Conservation (phyloP, 2,797 vertebrate genomes). For the Pangasius krempfi region DNA sequence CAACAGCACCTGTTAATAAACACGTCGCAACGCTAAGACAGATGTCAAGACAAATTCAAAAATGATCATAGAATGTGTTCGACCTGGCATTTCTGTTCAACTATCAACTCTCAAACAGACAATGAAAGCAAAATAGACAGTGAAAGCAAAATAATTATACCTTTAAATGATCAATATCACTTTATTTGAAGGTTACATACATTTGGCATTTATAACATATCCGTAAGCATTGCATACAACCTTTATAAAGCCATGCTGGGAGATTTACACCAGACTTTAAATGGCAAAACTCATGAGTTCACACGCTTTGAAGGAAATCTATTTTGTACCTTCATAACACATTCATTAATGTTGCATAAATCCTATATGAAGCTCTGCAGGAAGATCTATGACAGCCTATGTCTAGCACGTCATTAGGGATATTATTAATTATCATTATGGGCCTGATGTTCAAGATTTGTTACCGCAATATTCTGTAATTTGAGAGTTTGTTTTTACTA, state of each 20-base stretch:
- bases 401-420: not conserved
- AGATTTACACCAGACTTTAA: not conserved
- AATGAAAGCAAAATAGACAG: not conserved
- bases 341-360: not conserved
- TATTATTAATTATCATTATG: not conserved
- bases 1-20: constrained; percentile 64
- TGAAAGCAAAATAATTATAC: not conserved
- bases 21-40: not conserved
- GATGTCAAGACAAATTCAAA: not conserved
- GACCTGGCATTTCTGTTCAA: not conserved
- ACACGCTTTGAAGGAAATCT: not conserved
- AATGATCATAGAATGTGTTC: not conserved
- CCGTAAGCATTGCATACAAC: not conserved
- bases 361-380: not conserved
- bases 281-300: too few relatives aligned
- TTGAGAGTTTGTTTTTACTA: not conserved
- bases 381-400: not conserved
- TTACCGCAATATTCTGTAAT: not conserved
- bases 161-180: not conserved
- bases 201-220: not conserved
- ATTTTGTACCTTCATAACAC: not conserved
- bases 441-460: not conserved
- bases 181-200: not conserved
- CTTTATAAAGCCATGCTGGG: not conserved
- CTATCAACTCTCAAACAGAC: not conserved